Base-by-base conservation (phyloP, 2,888 invertebrate species). In the Anorthoa munda region DNA sequence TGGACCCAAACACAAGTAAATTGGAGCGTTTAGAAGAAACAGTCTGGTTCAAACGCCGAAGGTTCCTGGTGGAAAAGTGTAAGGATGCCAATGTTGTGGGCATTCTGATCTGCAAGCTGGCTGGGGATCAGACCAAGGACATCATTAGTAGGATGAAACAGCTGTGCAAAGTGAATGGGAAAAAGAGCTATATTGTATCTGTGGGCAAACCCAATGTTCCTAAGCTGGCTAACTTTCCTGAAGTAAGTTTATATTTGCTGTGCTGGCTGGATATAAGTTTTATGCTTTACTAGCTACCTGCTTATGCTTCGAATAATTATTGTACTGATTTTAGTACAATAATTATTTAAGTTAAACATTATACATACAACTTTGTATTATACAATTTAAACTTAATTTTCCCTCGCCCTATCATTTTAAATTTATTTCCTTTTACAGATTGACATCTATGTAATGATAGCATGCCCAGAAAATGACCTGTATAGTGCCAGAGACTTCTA, bases 201-300 rank as follows among this genome's bases (percentile, higher is more conserved):
- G 98, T 99, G 69, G 99, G 99, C 9, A 99, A 99, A 92, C 98
- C 99, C 4, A 99, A 99, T 95, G 98, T 98, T 17, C 98, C 99
- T 0, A 99, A 99, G 93, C 95, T 99, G 77, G 99, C 99, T 0
- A 99, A 99, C 95, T 99, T 99, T 93, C 97, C 98, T 71, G 98
- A 99, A 96, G 98, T 98, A 93, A 90, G 89, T 79, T 26, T 50
- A 11, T 72, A 71, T 51, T 21, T 59, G 70, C 53, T 45, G 39
- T 39, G 39, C 39, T 58, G 4, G 17, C 4, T 50, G 5, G 1
- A 11, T 72, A 11, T 15, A 5, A 1, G 23, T 15, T 51, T 9
- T 55, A n/a, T 18, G 4, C 9, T 58, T 46, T 46, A 15, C 31
- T 31, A 31, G 26, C 26, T 9, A 11, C 9, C n/a, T n/a, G 11